phyloP scores from a whole-genome alignment of 2,797 vertebrate genomes.

The Acrossocheilus fasciatus region DNA sequence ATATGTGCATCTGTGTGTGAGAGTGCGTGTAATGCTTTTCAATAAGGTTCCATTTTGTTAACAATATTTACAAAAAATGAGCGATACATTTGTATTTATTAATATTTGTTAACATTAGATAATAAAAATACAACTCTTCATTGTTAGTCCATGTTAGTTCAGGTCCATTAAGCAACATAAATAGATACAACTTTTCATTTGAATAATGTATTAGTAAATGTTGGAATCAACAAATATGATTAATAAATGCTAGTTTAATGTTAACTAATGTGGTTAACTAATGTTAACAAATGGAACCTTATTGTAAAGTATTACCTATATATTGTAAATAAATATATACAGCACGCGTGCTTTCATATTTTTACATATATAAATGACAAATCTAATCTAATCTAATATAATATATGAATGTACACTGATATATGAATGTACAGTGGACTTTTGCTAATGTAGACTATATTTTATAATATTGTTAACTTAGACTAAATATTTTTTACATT shows the following conservation, averaged over 20 bases:
- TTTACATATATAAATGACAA: background rate
- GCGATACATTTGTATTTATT: background rate
- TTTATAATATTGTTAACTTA: background rate
- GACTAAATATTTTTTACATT: no score
- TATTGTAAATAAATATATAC: no score
- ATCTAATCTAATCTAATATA: no score
- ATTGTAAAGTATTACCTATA: background rate
- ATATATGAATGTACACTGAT: background rate
- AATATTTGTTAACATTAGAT: background rate
- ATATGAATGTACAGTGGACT: background rate
- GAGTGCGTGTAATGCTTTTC: background rate
- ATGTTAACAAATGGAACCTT: background rate
- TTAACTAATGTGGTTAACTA: background rate
- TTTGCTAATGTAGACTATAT: background rate
- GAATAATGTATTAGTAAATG: background rate
- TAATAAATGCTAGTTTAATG: background rate
- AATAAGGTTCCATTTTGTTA: background rate
- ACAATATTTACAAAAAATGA: background rate
- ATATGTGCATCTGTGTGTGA: no score
- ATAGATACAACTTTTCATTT: background rate
- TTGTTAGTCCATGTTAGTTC: background rate
- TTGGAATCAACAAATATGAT: background rate
- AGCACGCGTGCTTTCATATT: background rate
- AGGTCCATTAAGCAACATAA: background rate
- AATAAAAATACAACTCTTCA: background rate